Percentiles rank a stretch among this genome's conserved stretches.
These are phyloP conservation scores for Cephalopholis sonnerati DNA, from an alignment of 2,113 vertebrate genomes.

Conservation along the genomic window DNA sequence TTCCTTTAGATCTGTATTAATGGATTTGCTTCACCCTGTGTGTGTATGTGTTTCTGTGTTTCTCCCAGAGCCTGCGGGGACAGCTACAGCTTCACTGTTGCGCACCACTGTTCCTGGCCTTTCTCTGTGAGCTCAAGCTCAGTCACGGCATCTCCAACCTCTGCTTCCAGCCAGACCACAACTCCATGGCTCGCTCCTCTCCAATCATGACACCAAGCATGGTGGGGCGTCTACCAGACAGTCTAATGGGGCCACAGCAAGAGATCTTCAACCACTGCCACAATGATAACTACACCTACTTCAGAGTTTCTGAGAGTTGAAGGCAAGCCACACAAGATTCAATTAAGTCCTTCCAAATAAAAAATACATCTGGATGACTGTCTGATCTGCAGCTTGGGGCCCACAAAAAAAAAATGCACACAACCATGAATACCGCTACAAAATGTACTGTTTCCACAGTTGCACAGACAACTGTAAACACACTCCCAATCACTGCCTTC, in stretches of 20 bases:
- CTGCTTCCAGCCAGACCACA: slow-evolving; percentile 46
- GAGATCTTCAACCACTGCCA: slow-evolving; percentile 12
- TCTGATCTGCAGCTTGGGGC: not conserved
- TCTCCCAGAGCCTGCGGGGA: slow-evolving; percentile 55
- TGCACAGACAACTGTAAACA: not conserved
- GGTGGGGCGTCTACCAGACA: slow-evolving; percentile 14
- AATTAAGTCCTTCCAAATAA: not conserved
- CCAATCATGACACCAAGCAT: slow-evolving; percentile 43
- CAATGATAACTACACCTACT: not conserved
- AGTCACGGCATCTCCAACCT: slow-evolving; percentile 62
- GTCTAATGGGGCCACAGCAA: slow-evolving; percentile 6
- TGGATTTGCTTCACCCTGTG: slow-evolving; percentile 29
- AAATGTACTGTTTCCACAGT: not conserved
- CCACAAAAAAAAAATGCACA: not conserved
- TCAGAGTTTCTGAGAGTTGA: not conserved
- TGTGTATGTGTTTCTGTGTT: slow-evolving; percentile 22
- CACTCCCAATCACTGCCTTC: not conserved
- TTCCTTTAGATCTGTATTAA: slow-evolving; percentile 57
- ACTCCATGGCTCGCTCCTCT: slow-evolving; percentile 35
- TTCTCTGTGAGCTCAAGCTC: slow-evolving; percentile 49
- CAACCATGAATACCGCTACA: not conserved
- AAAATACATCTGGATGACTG: not conserved
- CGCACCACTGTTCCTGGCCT: slow-evolving; percentile 72
- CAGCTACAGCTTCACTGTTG: slow-evolving; percentile 74
- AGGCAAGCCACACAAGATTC: not conserved